phyloP scores from a whole-genome alignment of 2,888 invertebrate genomes.

The Amphimallon solstitiale region DNA sequence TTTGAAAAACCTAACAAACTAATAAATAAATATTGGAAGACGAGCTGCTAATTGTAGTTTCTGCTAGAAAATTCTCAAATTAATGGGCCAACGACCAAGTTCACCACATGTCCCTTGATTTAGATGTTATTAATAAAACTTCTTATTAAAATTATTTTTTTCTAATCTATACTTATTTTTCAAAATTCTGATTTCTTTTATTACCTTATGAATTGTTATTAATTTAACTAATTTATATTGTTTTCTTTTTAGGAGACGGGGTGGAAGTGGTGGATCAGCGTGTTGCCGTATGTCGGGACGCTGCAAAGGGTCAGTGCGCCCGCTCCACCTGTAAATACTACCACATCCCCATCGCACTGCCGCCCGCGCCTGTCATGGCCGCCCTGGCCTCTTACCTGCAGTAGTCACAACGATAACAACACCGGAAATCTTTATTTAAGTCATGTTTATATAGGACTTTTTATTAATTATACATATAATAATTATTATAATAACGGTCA shows the following conservation, averaged over 20 bases:
- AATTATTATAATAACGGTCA: conserved; percentile 57
- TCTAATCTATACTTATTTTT: too few species aligned
- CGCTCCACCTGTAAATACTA: conserved; percentile 97
- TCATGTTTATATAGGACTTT: conserved; percentile 62
- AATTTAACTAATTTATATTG: not conserved
- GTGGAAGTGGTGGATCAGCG: conserved; percentile 95
- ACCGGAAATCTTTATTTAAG: conserved; percentile 57
- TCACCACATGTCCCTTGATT: too few species aligned
- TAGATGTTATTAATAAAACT: too few species aligned
- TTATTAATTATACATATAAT: conserved; percentile 58
- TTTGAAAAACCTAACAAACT: too few species aligned
- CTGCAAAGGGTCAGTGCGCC: conserved; percentile 92
- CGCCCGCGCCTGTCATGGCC: conserved; percentile 82
- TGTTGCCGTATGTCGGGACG: conserved; percentile 96
- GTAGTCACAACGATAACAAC: conserved; percentile 58
- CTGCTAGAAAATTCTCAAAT: too few species aligned
- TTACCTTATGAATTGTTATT: too few species aligned
- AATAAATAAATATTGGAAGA: too few species aligned
- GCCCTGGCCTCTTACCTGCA: conserved; percentile 66
- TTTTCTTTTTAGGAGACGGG: conserved; percentile 76
- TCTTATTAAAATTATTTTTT: too few species aligned
- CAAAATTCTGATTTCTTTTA: too few species aligned
- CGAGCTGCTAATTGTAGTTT: too few species aligned
- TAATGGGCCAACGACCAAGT: too few species aligned
- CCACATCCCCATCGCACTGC: conserved; percentile 93